Conservation (phyloP, 2,888 invertebrate species). For the Empis stercorea region DNA sequence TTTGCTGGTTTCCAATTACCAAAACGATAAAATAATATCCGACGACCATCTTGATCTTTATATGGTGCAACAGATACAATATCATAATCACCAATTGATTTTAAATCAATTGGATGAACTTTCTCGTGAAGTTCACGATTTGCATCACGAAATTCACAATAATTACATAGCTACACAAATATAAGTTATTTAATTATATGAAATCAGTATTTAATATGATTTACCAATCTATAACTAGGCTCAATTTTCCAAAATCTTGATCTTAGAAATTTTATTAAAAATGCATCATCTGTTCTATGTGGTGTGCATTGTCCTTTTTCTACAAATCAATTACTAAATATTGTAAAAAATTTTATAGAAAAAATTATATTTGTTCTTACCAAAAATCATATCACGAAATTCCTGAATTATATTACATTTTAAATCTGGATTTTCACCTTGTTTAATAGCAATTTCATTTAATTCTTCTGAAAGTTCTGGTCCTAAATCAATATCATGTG, state of each 20-base stretch:
- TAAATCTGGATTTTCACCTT: slow-evolving; percentile 58
- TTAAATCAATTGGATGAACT: slow-evolving; percentile 50
- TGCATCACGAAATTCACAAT: slow-evolving; percentile 59
- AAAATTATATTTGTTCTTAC: slow-evolving; percentile 32
- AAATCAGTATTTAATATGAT: slow-evolving; percentile 18
- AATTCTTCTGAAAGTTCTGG: slow-evolving; percentile 53
- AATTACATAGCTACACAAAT: slow-evolving; percentile 47
- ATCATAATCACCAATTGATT: slow-evolving; percentile 51
- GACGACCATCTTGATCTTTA: slow-evolving; percentile 57
- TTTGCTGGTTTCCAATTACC: slow-evolving; percentile 63
- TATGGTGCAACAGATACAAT: slow-evolving; percentile 63
- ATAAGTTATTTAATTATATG: neutral
- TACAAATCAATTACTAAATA: slow-evolving; percentile 24
- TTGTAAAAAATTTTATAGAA: neutral
- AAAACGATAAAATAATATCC: slow-evolving; percentile 57
- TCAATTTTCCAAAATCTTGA: slow-evolving; percentile 59
- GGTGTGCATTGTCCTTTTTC: slow-evolving; percentile 63
- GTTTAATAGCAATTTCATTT: slow-evolving; percentile 47
- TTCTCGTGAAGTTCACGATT: slow-evolving; percentile 55
- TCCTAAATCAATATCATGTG: slow-evolving; percentile 44
- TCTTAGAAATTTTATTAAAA: slow-evolving; percentile 58
- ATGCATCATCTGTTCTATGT: slow-evolving; percentile 63
- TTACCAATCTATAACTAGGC: slow-evolving; percentile 62
- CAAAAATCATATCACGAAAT: slow-evolving; percentile 59
- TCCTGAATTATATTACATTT: slow-evolving; percentile 55